Base-by-base conservation (phyloP, 1,140 invertebrate species). In the Platyura marginata region DNA sequence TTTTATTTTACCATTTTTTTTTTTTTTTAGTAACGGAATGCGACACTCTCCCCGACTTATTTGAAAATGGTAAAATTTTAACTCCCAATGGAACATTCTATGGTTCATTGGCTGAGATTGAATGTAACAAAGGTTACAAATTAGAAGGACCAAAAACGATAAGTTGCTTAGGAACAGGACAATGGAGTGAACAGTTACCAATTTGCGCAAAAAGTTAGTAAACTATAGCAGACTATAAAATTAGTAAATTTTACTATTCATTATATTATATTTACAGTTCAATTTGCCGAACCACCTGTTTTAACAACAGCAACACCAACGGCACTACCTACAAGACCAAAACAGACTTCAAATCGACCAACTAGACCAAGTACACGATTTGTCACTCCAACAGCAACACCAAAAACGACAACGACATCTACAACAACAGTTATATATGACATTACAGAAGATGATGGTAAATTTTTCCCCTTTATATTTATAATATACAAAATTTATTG, bases 161-260 rank as follows among this genome's bases (percentile, higher is more conserved):
- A 21, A 69, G 67, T 21, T 93, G 89, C 51, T 62, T 82, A 40
- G 65, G 75, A 13, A 76, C 71, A 38, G 88, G 88, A 2, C 70
- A 75, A 41, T 92, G 86, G 67, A 83, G 90, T 56, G 72, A 75
- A 34, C 64, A 71, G 0, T 62, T 81, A 18, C 87, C 87, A 1
- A 66, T 62, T 22, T 88, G 85, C 54, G 65, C 61, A 20, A 56
- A 69, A 57, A 69, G 82, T 80, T 69, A 64, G 46, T 1, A n/a
- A n/a, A n/a, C n/a, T n/a, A n/a, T n/a, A n/a, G n/a, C n/a, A n/a
- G n/a, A n/a, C n/a, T n/a, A n/a, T n/a, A n/a, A n/a, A n/a, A n/a
- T n/a, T n/a, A n/a, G n/a, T n/a, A n/a, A n/a, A n/a, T n/a, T n/a
- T n/a, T n/a, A n/a, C n/a, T n/a, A n/a, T n/a, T n/a, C n/a, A n/a